Conservation (phyloP, 2,888 invertebrate genomes). For the Drosophila monieri region DNA sequence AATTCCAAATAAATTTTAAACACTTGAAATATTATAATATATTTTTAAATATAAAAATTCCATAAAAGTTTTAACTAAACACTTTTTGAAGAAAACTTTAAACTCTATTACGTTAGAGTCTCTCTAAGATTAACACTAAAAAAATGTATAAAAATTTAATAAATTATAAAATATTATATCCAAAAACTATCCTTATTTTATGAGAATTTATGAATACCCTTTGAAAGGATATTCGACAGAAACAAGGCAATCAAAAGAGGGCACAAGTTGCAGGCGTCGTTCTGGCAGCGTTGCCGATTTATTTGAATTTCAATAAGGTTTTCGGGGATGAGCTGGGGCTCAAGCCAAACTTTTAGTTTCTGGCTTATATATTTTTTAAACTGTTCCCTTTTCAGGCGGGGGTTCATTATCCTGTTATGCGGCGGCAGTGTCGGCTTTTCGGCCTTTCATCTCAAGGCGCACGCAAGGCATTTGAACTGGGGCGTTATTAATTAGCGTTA, state of each 20-base stretch:
- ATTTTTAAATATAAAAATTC: too few relatives aligned
- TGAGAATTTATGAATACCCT: background rate
- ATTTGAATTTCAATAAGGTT: conserved; percentile 81
- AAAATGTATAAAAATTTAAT: too few relatives aligned
- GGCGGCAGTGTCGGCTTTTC: conserved; percentile 46
- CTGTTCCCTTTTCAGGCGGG: conserved; percentile 5
- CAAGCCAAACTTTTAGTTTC: conserved; percentile 6
- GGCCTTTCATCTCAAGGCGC: conserved; percentile 68
- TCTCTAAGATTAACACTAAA: too few relatives aligned
- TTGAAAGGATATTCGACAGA: conserved; percentile 7
- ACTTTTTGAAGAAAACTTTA: too few relatives aligned
- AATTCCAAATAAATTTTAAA: too few relatives aligned
- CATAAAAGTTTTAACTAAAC: too few relatives aligned
- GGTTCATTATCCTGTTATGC: conserved; percentile 75
- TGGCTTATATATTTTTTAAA: background rate
- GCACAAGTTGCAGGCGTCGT: conserved; percentile 18
- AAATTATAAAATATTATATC: background rate
- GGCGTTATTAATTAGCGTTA: conserved; percentile 84
- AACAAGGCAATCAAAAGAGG: conserved; percentile 49
- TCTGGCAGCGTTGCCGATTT: conserved; percentile 44
- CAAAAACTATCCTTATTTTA: background rate
- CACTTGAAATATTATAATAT: too few relatives aligned
- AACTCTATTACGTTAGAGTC: too few relatives aligned
- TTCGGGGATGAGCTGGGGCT: background rate
- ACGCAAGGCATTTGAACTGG: conserved; percentile 63